A percentile compares a stretch with the other conserved stretches of the same genome.
phyloP scores from a whole-genome alignment of 2,797 vertebrate genomes.

The Limnodromus scolopaceus region DNA sequence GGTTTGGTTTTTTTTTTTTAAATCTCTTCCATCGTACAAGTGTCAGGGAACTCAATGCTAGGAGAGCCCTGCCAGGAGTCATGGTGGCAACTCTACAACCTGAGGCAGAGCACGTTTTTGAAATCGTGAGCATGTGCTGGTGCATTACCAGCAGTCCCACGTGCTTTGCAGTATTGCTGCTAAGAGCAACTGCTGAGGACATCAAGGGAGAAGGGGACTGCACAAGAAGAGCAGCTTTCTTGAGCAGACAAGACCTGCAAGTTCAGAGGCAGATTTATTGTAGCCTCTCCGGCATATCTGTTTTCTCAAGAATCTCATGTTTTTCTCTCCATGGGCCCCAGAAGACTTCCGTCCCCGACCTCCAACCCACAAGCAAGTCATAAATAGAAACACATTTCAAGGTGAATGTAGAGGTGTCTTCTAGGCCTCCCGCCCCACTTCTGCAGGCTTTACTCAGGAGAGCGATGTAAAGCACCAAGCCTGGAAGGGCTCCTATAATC shows the following conservation, averaged over 20 bases:
- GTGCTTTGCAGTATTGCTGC: neutral
- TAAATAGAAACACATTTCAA: neutral
- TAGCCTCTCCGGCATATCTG: neutral
- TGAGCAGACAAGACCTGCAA: neutral
- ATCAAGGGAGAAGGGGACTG: neutral
- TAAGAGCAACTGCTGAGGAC: neutral
- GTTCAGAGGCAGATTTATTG: neutral
- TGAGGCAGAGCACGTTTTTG: neutral
- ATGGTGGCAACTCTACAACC: rapidly evolving
- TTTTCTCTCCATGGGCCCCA: neutral
- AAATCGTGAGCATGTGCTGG: rapidly evolving
- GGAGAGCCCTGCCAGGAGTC: neutral
- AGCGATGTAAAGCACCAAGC: neutral
- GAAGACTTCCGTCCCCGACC: neutral
- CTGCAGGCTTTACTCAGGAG: neutral
- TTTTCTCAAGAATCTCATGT: neutral
- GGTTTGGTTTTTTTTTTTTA: neutral
- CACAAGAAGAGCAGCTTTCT: neutral
- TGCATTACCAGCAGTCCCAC: neutral
- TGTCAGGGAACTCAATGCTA: rapidly evolving
- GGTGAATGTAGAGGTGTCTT: neutral
- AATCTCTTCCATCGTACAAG: neutral
- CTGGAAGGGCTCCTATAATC: neutral
- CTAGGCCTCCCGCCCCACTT: neutral
- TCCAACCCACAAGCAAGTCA: neutral